A percentile compares a stretch with the other conserved stretches of the same genome.
Conservation (phyloP, 2,888 invertebrate species). For the Sphaeridia pumilis region DNA sequence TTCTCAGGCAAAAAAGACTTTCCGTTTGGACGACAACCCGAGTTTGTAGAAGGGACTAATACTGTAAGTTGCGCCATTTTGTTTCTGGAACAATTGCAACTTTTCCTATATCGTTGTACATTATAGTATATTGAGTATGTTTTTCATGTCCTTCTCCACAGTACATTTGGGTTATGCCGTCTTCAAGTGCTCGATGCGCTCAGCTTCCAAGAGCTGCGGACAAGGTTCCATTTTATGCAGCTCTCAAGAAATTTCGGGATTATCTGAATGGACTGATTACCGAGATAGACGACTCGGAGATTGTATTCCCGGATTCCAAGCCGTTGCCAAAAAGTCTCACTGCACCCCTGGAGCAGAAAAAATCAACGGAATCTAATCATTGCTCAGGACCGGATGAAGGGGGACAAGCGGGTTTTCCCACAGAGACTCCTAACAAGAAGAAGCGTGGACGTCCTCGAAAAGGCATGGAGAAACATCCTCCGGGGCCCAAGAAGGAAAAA, state of each 20-base stretch:
- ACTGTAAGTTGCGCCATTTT: conserved; percentile 56
- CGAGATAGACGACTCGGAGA: conserved; percentile 74
- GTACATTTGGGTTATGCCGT: conserved; percentile 99
- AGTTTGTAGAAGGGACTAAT: conserved; percentile 81
- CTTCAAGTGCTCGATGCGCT: conserved; percentile 91
- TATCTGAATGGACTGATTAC: conserved; percentile 76
- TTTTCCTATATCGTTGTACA: no score
- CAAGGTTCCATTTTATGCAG: conserved; percentile 95
- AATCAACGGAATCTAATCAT: not conserved
- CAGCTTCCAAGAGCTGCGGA: conserved; percentile 94
- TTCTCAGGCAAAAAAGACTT: conserved; percentile 96
- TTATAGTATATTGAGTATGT: not conserved
- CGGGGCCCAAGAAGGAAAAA: conserved; percentile 8
- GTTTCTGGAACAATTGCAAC: no score
- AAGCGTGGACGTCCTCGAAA: conserved; percentile 57
- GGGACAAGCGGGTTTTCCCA: conserved; percentile 2
- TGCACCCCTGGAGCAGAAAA: conserved; percentile 7
- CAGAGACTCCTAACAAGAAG: conserved; percentile 56
- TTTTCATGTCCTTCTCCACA: not conserved
- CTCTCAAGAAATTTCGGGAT: conserved; percentile 88
- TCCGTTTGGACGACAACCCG: conserved; percentile 89
- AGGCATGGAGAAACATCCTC: conserved; percentile 32
- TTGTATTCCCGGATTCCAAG: conserved; percentile 58
- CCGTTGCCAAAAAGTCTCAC: conserved; percentile 14
- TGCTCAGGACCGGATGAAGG: conserved; percentile 5